Evolutionary conservation across 2,113 vertebrate species (phyloP), one percentile per base, ranked within the genome.

Genomic region (Macaca nemestrina): DNA sequence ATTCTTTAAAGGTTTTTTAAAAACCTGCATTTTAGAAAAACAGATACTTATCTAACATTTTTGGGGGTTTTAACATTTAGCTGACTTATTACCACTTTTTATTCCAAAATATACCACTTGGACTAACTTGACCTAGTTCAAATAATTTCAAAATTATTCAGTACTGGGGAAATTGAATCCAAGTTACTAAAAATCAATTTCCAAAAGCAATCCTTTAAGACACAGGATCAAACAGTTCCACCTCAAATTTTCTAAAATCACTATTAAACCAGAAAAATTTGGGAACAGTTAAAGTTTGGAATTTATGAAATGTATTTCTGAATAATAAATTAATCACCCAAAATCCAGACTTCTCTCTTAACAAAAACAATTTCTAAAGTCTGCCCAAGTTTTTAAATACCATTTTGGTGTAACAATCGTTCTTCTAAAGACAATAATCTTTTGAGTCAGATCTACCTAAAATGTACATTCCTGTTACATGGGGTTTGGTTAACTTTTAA

Each of bases 111-210:
- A 67, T 38, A 84, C 48, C 23, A 86, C 7, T 81, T 18, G 40
- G 18, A 73, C 43, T 86, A 92, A 96, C 13, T 25, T 70, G 55
- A 75, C 8, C 2, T 88, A 89, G 18, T 85, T 93, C 38, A 93
- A 95, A 92, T 89, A 94, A 93, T 61, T 84, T 55, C 40, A 27
- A 88, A 90, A 92, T 79, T 96, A 6, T 90, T 85, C 25, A 86
- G 32, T 55, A 79, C 40, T 76, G n/a, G 27, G 52, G 18, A 84
- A 94, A 94, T 0, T 64, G 32, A 93, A 93, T 70, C 43, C 40
- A 96, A 95, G 35, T 79, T 61, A 92, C 7, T 64, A 83, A 96
- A 89, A 48, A 78, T 10, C 78, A 23, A 61, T 75, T 93, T 70
- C 14, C 93, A 84, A 96, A 72, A 70, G 17, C n/a, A 88, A 81